Percentiles rank a stretch among this genome's conserved stretches.
These are phyloP conservation scores for Hylaea fasciaria DNA, from an alignment of 2,888 invertebrate genomes.

Conservation along the genomic window DNA sequence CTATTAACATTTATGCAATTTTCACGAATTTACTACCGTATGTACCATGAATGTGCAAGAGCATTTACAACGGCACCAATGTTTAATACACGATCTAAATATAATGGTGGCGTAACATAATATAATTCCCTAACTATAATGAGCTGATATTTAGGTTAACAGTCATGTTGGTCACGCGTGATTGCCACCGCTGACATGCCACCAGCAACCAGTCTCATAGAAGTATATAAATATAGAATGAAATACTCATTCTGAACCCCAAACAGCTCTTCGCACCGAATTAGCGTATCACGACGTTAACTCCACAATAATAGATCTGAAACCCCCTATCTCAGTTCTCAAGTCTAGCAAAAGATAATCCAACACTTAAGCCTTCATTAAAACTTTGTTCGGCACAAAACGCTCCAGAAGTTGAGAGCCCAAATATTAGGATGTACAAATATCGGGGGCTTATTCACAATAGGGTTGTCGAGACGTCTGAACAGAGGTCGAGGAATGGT, in stretches of 20 bases:
- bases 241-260: not conserved
- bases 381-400: slow-evolving; percentile 30
- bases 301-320: slow-evolving; percentile 21
- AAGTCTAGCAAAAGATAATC: slow-evolving; percentile 34
- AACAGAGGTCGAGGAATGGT: slow-evolving; percentile 13
- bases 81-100: not conserved
- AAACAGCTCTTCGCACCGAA: slow-evolving; percentile 10
- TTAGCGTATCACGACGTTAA: slow-evolving; percentile 7
- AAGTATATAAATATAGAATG: too few species aligned
- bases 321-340: slow-evolving; percentile 23
- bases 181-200: too few species aligned
- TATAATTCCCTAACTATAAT: too few species aligned
- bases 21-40: slow-evolving; percentile 9
- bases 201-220: too few species aligned
- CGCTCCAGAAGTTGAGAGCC: slow-evolving; percentile 23
- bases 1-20: slow-evolving; percentile 25
- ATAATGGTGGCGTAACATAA: too few species aligned
- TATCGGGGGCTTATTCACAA: slow-evolving; percentile 24
- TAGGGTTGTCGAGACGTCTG: slow-evolving; percentile 11
- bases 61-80: not conserved
- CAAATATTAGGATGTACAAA: slow-evolving; percentile 32
- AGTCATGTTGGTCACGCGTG: too few species aligned
- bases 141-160: too few species aligned
- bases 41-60: not conserved
- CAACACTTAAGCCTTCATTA: slow-evolving; percentile 32